Base-by-base conservation (phyloP, 2,113 vertebrate species). In the Caranx ignobilis region DNA sequence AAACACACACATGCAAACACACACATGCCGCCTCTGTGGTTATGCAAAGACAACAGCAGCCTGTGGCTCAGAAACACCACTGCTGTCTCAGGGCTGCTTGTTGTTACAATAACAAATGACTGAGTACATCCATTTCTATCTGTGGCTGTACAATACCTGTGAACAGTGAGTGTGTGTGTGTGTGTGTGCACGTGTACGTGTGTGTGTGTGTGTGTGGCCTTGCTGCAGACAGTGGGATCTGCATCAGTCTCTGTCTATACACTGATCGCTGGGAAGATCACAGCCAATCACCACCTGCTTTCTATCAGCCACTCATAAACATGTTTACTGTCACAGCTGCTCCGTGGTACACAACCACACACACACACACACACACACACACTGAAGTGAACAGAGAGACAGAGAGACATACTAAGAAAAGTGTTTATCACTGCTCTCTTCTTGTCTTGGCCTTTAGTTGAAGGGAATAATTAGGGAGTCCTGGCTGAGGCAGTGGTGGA, bases 281-380 rank as follows among this genome's bases (percentile, higher is more conserved):
- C 90, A 94, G 92, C 86, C 91, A 93, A 94, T 94, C 94, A 92
- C 93, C 96, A 94, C 93, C 94, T 95, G 95, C 94, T 96, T 96
- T 95, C 92, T 31, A 96, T 97, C 97, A 97, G 94, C 91, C 94
- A 91, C 92, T 95, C 95, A 95, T 96, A 96, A 95, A 96, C 94
- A 96, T 96, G 95, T 97, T 97, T 97, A 97, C 95, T 96, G 95
- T 94, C 94, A 94, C 97, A 97, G 96, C 96, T 97, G 96, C 95
- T 95, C 93, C 88, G 86, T 94, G 95, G 96, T 96, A 95, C 93
- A 95, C 57, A 93, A 93, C 18, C 73, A 66, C 57, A 73, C 60
- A 52, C 70, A 61, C 45, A 68, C 96, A 96, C 93, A 95, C 65
- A 93, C 57, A 93, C 71, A 47, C 12, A 62, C 39, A 26, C 41